A percentile compares a stretch with the other conserved stretches of the same genome.
phyloP scores from a whole-genome alignment of 2,113 vertebrate genomes.

The Triplophysa tibetana region DNA sequence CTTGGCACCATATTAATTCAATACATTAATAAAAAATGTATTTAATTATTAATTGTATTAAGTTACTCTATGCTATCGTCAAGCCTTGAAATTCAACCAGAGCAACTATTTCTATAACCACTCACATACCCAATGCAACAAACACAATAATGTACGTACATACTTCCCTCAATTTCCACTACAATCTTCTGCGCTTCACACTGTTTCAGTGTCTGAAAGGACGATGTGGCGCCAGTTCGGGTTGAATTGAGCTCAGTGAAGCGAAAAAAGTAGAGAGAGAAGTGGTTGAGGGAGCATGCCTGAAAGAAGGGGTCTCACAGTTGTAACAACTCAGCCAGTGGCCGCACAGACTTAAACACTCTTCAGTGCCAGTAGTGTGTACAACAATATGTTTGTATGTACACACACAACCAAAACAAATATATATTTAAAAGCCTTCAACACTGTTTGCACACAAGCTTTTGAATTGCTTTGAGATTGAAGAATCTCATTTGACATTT shows the following conservation, averaged over 20 bases:
- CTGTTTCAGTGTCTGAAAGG: background rate
- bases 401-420: background rate
- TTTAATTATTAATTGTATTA: no score
- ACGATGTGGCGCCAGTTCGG: background rate
- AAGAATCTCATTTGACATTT: constrained; percentile 15
- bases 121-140: no score
- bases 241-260: constrained; percentile 17
- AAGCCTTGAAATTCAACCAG: no score
- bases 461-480: constrained; percentile 15
- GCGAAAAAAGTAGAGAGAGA: constrained; percentile 10
- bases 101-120: no score
- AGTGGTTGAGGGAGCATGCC: background rate
- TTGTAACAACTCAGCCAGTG: background rate
- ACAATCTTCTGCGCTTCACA: constrained; percentile 17
- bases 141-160: background rate
- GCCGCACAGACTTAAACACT: background rate
- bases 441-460: background rate
- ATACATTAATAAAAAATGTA: no score
- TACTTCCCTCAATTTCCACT: background rate
- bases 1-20: no score
- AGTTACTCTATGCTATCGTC: no score
- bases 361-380: constrained; percentile 10
- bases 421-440: no score
- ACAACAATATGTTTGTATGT: background rate
- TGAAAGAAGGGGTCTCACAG: background rate